Base-by-base conservation (phyloP, 2,113 vertebrate genomes). In the Gnathonemus longibarbis region DNA sequence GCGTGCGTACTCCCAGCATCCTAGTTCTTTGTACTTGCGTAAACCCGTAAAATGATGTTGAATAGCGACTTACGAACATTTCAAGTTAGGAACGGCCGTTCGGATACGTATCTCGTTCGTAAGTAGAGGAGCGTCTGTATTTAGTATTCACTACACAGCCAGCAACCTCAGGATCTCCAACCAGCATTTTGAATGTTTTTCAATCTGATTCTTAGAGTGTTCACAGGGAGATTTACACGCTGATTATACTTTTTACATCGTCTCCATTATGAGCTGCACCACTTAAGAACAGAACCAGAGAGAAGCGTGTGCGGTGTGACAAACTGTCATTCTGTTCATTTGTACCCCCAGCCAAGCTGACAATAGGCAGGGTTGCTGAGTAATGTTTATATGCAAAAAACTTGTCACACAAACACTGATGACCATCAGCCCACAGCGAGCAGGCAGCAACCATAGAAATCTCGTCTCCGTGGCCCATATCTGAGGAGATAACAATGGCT, bases 341-440 rank as follows among this genome's bases (percentile, higher is more conserved):
- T 50, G 17, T 35, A 46, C 50, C 27, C 46, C 49, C 80, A 31
- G n/a, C 85, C 48, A 48, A 87, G 46, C 49, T 52, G 50, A 87
- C 48, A 52, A 52, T 31, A 87, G 50, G 9, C 13, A 52, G 48
- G 7, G 4, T 24, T 53, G 50, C 48, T 52, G 46, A 35, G 27
- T 87, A 52, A 87, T 35, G 50, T 87, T 87, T 87, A 87, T n/a
- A 52, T 31, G 21, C 48, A 87, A 87, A 52, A 52, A 27, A 87
- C 19, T 52, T 49, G 49, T 52, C n/a, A 52, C 27, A 31, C 84
- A 87, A 87, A 52, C 48, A 31, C 3, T 87, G 84, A 87, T n/a
- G 11, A 52, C 48, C 5, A n/a, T 87, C 48, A 87, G 49, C 49
- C 24, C 27, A n/a, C 49, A 87, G 21, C 10, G 45, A 87, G 48